Conservation (phyloP, 2,888 invertebrate genomes). For the Dioctria linearis region DNA sequence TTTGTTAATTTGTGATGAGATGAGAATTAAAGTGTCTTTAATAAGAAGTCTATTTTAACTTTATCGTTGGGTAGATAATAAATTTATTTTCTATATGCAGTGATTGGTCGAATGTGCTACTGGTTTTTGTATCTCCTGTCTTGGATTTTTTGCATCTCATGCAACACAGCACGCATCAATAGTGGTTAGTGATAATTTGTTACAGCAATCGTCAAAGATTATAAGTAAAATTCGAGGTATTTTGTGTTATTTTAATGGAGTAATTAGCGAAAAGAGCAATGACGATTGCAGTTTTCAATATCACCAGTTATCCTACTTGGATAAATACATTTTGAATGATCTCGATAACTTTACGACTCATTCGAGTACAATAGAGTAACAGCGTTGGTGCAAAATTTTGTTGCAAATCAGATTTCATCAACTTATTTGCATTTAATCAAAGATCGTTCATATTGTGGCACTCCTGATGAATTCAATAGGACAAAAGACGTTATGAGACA, state of each 20-base stretch:
- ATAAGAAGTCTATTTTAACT: too few relatives aligned
- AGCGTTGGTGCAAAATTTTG: constrained; percentile 74
- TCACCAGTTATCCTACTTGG: constrained; percentile 73
- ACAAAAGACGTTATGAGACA: constrained; percentile 81
- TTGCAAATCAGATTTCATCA: constrained; percentile 82
- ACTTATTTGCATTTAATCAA: constrained; percentile 86
- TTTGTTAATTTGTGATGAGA: too few relatives aligned
- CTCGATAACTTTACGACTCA: constrained; percentile 71
- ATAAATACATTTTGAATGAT: constrained; percentile 84
- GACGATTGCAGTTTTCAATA: too few relatives aligned
- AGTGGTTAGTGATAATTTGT: constrained; percentile 80
- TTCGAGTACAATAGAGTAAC: constrained; percentile 78
- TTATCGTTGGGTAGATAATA: too few relatives aligned
- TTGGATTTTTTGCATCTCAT: constrained; percentile 78
- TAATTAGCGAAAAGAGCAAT: too few relatives aligned
- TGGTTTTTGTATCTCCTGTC: too few relatives aligned
- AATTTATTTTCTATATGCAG: too few relatives aligned
- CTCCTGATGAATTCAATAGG: constrained; percentile 74
- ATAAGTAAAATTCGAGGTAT: constrained; percentile 85
- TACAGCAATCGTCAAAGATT: constrained; percentile 81
- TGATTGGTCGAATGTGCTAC: too few relatives aligned
- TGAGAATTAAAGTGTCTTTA: too few relatives aligned
- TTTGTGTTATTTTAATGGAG: constrained; percentile 87
- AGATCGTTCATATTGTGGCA: constrained; percentile 88
- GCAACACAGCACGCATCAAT: constrained; percentile 86